phyloP scores from a whole-genome alignment of 2,113 vertebrate species.

The Caranx ignobilis region DNA sequence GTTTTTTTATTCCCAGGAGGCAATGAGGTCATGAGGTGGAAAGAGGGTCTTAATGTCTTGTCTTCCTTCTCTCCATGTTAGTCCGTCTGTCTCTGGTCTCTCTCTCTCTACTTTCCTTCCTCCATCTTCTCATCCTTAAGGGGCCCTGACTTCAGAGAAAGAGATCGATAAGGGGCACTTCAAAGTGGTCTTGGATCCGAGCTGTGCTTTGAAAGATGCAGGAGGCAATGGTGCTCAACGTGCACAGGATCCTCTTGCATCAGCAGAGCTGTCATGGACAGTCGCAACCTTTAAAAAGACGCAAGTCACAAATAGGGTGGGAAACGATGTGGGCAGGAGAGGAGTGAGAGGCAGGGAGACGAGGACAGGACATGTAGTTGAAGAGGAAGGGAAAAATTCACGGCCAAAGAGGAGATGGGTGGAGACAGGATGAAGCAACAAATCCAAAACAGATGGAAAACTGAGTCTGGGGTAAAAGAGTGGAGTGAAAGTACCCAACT shows the following conservation, averaged over 20 bases:
- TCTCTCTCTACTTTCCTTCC: neutral
- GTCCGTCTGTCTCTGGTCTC: neutral
- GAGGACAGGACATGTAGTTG: too few relatives aligned
- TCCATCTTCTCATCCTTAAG: neutral
- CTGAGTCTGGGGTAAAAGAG: too few relatives aligned
- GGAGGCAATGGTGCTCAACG: conserved; percentile 33
- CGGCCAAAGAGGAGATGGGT: too few relatives aligned
- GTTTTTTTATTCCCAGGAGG: neutral
- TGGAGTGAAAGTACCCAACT: too few relatives aligned
- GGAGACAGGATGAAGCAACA: too few relatives aligned
- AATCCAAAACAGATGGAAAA: too few relatives aligned
- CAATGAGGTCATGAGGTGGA: neutral
- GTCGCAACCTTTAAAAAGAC: neutral
- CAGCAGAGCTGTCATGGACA: conserved; percentile 13
- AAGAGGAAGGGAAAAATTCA: too few relatives aligned
- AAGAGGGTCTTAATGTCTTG: neutral
- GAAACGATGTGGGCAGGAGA: neutral
- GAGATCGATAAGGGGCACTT: conserved; percentile 48
- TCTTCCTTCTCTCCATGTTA: neutral
- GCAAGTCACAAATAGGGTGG: neutral
- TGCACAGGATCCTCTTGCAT: conserved; percentile 11
- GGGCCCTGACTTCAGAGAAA: conserved; percentile 24
- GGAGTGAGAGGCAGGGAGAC: neutral
- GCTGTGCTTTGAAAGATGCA: conserved; percentile 36
- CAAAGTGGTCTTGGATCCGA: conserved; percentile 28